phyloP scores from a whole-genome alignment of 2,888 invertebrate species.

The Stenichneumon culpator region DNA sequence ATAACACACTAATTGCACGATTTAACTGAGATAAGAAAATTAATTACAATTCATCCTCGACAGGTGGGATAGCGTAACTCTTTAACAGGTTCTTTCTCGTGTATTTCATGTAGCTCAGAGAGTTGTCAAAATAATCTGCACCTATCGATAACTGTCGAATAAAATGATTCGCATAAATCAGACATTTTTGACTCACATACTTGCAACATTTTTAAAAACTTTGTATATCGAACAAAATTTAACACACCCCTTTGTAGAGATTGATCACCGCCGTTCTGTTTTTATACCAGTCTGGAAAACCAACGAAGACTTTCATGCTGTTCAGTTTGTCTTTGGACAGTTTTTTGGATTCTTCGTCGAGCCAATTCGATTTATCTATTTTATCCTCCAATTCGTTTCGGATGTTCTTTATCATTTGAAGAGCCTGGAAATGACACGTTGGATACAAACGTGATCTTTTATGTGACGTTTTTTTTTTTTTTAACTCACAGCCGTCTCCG shows the following conservation, averaged over 20 bases:
- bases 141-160: constrained; percentile 53
- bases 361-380: constrained; percentile 86
- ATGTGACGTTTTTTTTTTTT: constrained; percentile 56
- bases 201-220: not conserved
- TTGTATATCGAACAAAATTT: not conserved
- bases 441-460: not conserved
- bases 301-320: constrained; percentile 86
- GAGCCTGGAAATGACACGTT: constrained; percentile 73
- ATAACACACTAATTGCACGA: not conserved
- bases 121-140: constrained; percentile 57
- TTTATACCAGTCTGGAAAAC: constrained; percentile 87
- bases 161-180: not conserved
- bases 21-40: not conserved
- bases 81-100: constrained; percentile 29
- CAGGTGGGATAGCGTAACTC: not conserved
- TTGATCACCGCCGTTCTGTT: constrained; percentile 85
- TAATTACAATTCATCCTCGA: not conserved
- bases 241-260: constrained; percentile 86
- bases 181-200: too few species aligned
- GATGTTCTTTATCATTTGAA: constrained; percentile 86
- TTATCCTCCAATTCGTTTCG: constrained; percentile 86
- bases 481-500: not conserved
- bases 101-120: constrained; percentile 51
- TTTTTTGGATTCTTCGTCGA: constrained; percentile 86
- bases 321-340: constrained; percentile 86